These are phyloP conservation scores for Notechis scutatus DNA, from an alignment of 2,113 vertebrate genomes.

Conservation along the genomic window DNA sequence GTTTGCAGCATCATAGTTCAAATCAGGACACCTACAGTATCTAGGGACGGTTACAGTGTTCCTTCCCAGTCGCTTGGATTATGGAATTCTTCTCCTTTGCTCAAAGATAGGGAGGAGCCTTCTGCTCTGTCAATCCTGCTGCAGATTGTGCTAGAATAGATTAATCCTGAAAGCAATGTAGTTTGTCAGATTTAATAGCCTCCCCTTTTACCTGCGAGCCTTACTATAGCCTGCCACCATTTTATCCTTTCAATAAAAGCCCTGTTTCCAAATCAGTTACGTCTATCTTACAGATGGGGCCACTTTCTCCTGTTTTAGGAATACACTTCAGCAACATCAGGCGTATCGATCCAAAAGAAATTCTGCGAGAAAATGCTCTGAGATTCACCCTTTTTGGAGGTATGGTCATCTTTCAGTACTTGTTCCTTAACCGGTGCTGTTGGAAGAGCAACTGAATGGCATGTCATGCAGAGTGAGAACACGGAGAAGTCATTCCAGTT, in stretches of 20 bases:
- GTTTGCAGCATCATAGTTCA: not conserved
- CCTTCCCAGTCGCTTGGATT: not conserved
- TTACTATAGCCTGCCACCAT: not conserved
- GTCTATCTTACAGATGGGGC: not conserved
- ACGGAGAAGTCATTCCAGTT: conserved; percentile 6
- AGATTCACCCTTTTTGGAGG: not conserved
- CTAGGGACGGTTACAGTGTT: not conserved
- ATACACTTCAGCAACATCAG: not conserved
- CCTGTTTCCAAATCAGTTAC: not conserved
- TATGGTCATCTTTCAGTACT: not conserved
- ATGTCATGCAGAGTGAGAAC: conserved; percentile 30
- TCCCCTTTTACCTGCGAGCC: not conserved
- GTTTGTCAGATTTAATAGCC: not conserved
- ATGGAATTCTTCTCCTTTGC: not conserved
- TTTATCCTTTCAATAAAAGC: not conserved
- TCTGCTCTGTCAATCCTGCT: not conserved
- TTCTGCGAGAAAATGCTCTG: too few relatives aligned
- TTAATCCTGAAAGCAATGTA: not conserved
- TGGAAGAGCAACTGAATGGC: not conserved
- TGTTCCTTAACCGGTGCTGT: not conserved
- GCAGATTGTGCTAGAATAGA: not conserved
- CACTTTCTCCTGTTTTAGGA: not conserved
- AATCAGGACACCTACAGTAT: not conserved
- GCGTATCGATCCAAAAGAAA: not conserved
- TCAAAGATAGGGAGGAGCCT: not conserved